Percentiles rank a stretch among this genome's conserved stretches.
phyloP scores from a whole-genome alignment of 2,113 vertebrate species.

The Meles meles region DNA sequence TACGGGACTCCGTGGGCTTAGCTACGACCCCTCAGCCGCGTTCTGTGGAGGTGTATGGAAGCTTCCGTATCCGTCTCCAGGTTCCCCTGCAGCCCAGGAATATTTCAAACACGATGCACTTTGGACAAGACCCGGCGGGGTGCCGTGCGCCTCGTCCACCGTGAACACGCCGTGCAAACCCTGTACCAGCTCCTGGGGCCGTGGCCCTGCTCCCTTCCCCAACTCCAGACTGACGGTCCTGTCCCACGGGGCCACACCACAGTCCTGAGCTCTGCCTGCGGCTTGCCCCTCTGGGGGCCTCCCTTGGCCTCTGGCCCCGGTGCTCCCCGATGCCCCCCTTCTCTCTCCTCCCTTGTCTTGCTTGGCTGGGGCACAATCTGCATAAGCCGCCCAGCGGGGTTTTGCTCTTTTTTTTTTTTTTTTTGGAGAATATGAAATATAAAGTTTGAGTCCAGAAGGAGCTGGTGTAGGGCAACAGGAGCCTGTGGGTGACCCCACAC shows the following conservation, averaged over 20 bases:
- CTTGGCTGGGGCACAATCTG: not conserved
- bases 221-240: too few species aligned
- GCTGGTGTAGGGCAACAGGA: not conserved
- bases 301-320: not conserved
- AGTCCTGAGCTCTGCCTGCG: too few species aligned
- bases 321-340: not conserved
- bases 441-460: not conserved
- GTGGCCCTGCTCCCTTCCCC: too few species aligned
- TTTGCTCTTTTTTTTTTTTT: not conserved
- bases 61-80: too few species aligned
- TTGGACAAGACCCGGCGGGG: not conserved
- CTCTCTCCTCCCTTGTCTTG: not conserved
- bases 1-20: not conserved
- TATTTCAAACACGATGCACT: not conserved
- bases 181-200: too few species aligned
- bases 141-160: not conserved
- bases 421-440: not conserved
- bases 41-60: not conserved
- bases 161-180: not conserved
- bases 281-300: not conserved
- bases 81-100: not conserved
- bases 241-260: too few species aligned
- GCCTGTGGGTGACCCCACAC: not conserved
- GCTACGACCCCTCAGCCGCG: too few species aligned
- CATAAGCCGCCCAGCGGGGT: not conserved